A percentile compares a stretch with the other conserved stretches of the same genome.
Evolutionary conservation across 2,797 vertebrate genomes (phyloP).

Genomic region (Microctenopoma lineatum): DNA sequence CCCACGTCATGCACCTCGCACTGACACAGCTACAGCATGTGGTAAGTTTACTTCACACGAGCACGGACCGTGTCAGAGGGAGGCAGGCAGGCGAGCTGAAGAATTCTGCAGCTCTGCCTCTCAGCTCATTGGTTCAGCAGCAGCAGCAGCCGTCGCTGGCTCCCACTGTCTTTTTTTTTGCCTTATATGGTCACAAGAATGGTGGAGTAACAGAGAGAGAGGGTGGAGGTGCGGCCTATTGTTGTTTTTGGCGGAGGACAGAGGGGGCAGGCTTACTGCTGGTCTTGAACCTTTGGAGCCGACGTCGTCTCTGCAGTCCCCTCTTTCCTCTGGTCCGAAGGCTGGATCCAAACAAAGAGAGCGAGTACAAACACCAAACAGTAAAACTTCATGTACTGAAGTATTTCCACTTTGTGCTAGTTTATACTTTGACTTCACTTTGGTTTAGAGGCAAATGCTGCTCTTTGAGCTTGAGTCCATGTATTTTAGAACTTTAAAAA

Average conservation of each 20-base stretch:
- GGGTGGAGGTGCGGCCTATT: conserved; percentile 85
- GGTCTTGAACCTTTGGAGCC: conserved; percentile 68
- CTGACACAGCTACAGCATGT: conserved; percentile 37
- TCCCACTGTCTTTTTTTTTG: conserved; percentile 78
- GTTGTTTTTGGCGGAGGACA: conserved; percentile 80
- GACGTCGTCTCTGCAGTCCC: conserved; percentile 67
- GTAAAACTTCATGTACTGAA: too few relatives aligned
- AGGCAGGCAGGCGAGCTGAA: conserved; percentile 40
- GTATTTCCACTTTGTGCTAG: too few relatives aligned
- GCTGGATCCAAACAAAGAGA: conserved; percentile 29
- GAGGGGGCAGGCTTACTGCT: conserved; percentile 77
- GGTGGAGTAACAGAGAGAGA: conserved; percentile 72
- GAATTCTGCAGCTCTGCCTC: conserved; percentile 70
- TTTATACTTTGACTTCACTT: too few relatives aligned
- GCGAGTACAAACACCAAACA: too few relatives aligned
- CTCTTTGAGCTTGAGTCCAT: too few relatives aligned
- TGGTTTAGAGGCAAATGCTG: too few relatives aligned
- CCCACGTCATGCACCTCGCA: not conserved
- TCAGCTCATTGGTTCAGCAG: conserved; percentile 25
- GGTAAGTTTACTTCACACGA: conserved; percentile 44
- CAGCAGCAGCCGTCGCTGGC: conserved; percentile 67
- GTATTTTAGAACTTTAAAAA: too few relatives aligned
- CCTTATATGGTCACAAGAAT: conserved; percentile 87
- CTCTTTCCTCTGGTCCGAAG: conserved; percentile 30
- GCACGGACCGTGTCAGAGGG: conserved; percentile 63